Evolutionary conservation across 2,113 vertebrate species (phyloP).

Genomic region (Hepsetus odoe): DNA sequence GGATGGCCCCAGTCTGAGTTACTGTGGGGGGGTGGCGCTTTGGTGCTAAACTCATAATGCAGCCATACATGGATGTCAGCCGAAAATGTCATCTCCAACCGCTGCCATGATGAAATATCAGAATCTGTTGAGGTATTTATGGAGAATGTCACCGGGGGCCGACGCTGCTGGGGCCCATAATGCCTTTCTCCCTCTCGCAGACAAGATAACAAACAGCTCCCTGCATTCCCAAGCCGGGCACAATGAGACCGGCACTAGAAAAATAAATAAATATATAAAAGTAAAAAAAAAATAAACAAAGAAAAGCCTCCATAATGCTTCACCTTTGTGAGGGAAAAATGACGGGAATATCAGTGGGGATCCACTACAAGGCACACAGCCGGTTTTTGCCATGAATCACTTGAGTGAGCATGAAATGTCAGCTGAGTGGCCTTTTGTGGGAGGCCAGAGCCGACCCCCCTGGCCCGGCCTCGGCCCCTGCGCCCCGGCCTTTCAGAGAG

Average conservation of each 20-base stretch:
- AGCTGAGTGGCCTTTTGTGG: conserved; percentile 58
- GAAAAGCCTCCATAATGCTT: conserved; percentile 55
- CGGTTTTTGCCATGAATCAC: conserved; percentile 55
- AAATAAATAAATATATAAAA: neutral
- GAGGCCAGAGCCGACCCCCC: conserved; percentile 38
- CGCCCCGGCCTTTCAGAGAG: conserved; percentile 43
- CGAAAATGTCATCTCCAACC: conserved; percentile 53
- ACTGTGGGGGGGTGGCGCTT: neutral
- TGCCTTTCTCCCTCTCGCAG: conserved; percentile 2
- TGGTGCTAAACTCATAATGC: conserved; percentile 23
- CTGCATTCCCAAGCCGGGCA: conserved; percentile 32
- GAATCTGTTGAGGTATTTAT: conserved; percentile 57
- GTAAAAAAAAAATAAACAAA: conserved; percentile 14
- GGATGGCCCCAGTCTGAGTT: conserved; percentile 24
- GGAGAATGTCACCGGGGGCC: conserved; percentile 52
- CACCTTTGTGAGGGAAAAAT: conserved; percentile 55
- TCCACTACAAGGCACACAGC: conserved; percentile 50
- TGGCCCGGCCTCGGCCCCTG: neutral
- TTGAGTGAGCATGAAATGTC: conserved; percentile 57
- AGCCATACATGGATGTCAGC: conserved; percentile 39
- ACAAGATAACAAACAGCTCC: conserved; percentile 50
- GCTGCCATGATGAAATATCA: conserved; percentile 47
- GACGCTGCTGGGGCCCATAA: conserved; percentile 8
- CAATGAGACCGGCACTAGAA: conserved; percentile 24
- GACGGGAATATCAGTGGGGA: conserved; percentile 53